These are phyloP conservation scores for Ascidia mentula DNA, from an alignment of 23 tunicate species.

Conservation along the genomic window DNA sequence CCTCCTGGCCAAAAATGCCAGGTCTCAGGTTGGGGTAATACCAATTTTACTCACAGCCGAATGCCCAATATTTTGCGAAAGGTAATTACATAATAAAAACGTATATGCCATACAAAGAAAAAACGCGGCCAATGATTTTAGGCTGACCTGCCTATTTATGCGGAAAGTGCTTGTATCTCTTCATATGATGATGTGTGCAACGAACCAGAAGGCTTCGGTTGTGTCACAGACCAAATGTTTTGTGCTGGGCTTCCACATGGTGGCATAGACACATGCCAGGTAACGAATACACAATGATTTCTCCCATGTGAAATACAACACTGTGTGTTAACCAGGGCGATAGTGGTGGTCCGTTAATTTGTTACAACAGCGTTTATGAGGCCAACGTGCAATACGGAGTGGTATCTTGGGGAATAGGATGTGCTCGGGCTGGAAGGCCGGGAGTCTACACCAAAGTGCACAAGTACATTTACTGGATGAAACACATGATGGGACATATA, in stretches of 20 bases:
- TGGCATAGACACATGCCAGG: constrained; percentile 37
- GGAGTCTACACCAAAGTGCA: constrained; percentile 45
- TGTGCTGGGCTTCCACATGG: constrained; percentile 42
- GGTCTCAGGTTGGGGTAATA: background rate
- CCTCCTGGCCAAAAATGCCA: constrained; percentile 6
- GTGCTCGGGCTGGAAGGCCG: constrained; percentile 35
- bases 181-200: background rate
- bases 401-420: constrained; percentile 49
- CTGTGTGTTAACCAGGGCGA: constrained; percentile 16
- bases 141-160: background rate
- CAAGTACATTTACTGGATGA: background rate
- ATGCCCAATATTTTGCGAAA: background rate
- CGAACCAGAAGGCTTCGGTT: background rate
- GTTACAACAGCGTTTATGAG: background rate
- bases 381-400: constrained; percentile 18
- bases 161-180: background rate
- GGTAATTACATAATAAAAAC: no score
- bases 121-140: background rate
- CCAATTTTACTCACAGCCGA: background rate
- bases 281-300: no score
- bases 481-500: background rate
- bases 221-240: constrained; percentile 24
- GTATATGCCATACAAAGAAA: no score
- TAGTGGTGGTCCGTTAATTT: constrained; percentile 44
- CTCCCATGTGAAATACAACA: no score